Base-by-base conservation (phyloP, 1,140 invertebrate genomes). In the Dendrolimus kikuchii region DNA sequence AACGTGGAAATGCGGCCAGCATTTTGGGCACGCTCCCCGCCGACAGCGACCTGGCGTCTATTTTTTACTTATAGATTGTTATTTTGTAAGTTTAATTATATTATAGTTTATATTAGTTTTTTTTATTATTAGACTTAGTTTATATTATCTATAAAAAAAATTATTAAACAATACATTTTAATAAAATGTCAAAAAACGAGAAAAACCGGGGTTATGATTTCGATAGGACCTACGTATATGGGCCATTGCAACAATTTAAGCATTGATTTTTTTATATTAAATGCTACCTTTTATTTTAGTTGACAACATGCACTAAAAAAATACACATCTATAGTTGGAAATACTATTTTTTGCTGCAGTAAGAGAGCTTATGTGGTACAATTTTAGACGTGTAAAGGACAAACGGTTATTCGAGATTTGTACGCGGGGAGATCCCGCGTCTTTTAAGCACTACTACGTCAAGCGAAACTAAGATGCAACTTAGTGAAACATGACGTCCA, bases 221-320 rank as follows among this genome's bases (percentile, higher is more conserved):
- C 41, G 6, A 42, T 42, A n/a, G 41, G 41, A 2, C 41, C 41
- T 42, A 42, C 41, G n/a, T 42, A 42, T 42, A 42, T 42, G 41
- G 41, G 3, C n/a, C 2, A 7, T 2, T 2, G 6, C 41, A 1
- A 7, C 4, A 42, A 7, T 42, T 42, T 42, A 2, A 23, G 23
- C 23, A n/a, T 42, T 7, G n/a, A n/a, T n/a, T n/a, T n/a, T n/a
- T n/a, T n/a, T n/a, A n/a, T n/a, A n/a, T 42, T 42, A 42, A 42
- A 42, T 42, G 3, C n/a, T n/a, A n/a, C n/a, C n/a, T n/a, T 42
- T 1, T 42, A 2, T 42, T 42, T 4, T 42, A 42, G 41, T 42
- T 42, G 41, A 42, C 41, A 42, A 42, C 41, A n/a, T 3, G 41
- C 41, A 42, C n/a, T 42, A 42, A 42, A 42, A 42, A 42, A 42